Evolutionary conservation across 2,113 vertebrate genomes (phyloP), one percentile per base, ranked within the genome.

Genomic region (Catharus minimus): DNA sequence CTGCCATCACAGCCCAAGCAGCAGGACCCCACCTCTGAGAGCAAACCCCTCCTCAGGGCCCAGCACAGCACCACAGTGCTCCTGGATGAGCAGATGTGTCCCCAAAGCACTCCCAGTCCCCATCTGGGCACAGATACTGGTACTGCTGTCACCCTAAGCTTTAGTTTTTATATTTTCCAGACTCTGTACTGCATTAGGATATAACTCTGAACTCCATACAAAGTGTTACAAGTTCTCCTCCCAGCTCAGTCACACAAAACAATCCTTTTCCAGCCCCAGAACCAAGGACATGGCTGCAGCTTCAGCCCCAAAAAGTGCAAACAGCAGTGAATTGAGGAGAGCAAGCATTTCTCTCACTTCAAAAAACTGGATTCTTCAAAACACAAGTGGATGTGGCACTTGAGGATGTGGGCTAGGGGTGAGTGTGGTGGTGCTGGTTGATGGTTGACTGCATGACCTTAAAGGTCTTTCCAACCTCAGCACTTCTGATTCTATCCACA

Each of bases 1-100:
- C 28, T 44, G 24, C 30, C 62, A 14, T 0, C 30, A 6, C 0
- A 4, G 12, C 38, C 79, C 33, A 50, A 1, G 6, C 53, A 15
- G n/a, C 2, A 71, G 43, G 47, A 49, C 8, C 49, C 50, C 53
- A 30, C 9, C 68, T 61, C 46, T 13, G 15, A 30, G 58, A 55
- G 46, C 62, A 89, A 66, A 26, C 3, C 13, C 39, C 39, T 14
- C 39, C 39, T 39, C 39, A 39, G 39, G 39, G 13, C 39, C 39
- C 39, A 39, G 39, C 9, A 15, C 36, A 88, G 26, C 32, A 2
- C 0, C 15, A 2, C 23, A 19, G 30, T 2, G 49, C 41, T 33
- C 21, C 56, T 49, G 21, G 10, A 26, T 12, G 1, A 0, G 4
- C 32, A 49, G 61, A 19, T 41, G 36, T 10, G 38, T 53, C 62